phyloP scores from a whole-genome alignment of 2,888 invertebrate genomes.

The Gasteruption jaculator region DNA sequence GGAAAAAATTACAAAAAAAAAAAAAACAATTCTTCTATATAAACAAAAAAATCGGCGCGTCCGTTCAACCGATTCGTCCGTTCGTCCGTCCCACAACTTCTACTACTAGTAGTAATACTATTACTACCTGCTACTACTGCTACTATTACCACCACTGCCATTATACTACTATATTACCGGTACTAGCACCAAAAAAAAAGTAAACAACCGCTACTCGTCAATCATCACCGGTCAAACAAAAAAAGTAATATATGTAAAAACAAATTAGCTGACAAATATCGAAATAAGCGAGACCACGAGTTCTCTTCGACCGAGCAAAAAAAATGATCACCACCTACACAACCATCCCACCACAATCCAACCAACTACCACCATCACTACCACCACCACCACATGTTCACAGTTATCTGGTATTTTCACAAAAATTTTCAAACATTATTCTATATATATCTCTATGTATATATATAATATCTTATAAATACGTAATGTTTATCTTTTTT shows the following conservation, averaged over 20 bases:
- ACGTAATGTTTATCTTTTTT: background rate
- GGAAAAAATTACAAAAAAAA: no score
- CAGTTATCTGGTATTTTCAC: constrained; percentile 51
- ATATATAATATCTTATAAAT: no score
- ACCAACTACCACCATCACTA: constrained; percentile 45
- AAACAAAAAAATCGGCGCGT: constrained; percentile 42
- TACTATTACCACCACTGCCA: constrained; percentile 32
- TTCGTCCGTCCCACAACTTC: constrained; percentile 41
- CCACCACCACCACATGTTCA: constrained; percentile 50
- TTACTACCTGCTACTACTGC: constrained; percentile 32
- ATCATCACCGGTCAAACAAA: constrained; percentile 42
- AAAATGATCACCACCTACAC: constrained; percentile 51
- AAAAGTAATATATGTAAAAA: no score
- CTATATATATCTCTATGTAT: no score
- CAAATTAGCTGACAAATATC: constrained; percentile 45
- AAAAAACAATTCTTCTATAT: constrained; percentile 43
- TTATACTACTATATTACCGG: constrained; percentile 30
- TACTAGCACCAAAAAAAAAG: no score
- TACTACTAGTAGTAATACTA: constrained; percentile 33
- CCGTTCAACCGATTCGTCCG: no score
- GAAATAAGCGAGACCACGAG: constrained; percentile 45
- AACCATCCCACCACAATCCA: constrained; percentile 50
- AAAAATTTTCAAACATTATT: constrained; percentile 47
- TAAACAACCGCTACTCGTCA: constrained; percentile 42
- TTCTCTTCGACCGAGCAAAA: constrained; percentile 49